These are phyloP conservation scores for Hydra vulgaris DNA, from an alignment of 30 jellyfish, hydroid and myxozoan species.

Conservation along the genomic window DNA sequence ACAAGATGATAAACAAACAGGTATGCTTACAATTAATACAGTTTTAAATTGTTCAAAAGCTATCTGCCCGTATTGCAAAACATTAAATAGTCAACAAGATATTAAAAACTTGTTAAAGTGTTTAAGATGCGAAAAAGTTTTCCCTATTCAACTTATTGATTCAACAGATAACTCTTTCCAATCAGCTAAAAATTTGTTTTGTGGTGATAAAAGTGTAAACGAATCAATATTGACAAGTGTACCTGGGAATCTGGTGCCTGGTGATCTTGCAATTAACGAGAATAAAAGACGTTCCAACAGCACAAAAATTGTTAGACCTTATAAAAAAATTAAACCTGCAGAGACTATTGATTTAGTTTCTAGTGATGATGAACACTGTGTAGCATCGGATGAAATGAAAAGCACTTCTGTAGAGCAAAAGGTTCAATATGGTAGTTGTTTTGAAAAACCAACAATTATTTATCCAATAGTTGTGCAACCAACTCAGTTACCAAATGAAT, in stretches of 20 bases:
- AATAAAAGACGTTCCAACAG: neutral
- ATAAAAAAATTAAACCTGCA: constrained; percentile 21
- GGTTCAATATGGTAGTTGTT: constrained; percentile 47
- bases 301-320: neutral
- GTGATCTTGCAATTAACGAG: neutral
- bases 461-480: constrained; percentile 10
- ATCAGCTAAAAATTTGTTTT: neutral
- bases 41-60: neutral
- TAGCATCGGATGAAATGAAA: neutral
- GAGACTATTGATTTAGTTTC: constrained; percentile 54
- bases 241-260: no score
- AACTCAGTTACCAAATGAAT: constrained; percentile 8
- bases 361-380: constrained; percentile 54
- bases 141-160: constrained; percentile 8
- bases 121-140: constrained; percentile 1
- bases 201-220: neutral
- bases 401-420: constrained; percentile 24
- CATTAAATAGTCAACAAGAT: neutral
- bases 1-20: neutral
- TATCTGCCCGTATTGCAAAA: neutral
- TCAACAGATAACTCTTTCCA: neutral
- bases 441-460: constrained; percentile 5
- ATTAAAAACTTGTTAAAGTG: constrained; percentile 2
- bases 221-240: neutral
- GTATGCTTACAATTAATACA: no score